Percentiles rank a stretch among this genome's conserved stretches.
These are phyloP conservation scores for Merodon equestris DNA, from an alignment of 2,888 invertebrate genomes.

Conservation along the genomic window DNA sequence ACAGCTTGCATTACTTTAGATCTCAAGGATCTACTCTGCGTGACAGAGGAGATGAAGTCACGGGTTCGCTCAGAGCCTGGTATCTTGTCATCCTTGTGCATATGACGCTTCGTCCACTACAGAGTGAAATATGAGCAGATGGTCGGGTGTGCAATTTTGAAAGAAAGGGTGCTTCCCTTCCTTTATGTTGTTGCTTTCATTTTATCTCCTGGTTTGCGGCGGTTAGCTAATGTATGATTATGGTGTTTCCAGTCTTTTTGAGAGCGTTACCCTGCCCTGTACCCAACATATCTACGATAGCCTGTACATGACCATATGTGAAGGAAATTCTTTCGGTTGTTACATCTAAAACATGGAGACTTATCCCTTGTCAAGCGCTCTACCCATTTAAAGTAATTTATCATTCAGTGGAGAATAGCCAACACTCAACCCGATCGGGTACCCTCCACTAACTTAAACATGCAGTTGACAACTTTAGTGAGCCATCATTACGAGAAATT, in stretches of 20 bases:
- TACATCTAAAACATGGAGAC: background rate
- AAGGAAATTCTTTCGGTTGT: constrained; percentile 13
- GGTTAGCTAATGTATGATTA: background rate
- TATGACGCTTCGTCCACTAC: constrained; percentile 20
- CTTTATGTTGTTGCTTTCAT: too few species aligned
- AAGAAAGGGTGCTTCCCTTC: background rate
- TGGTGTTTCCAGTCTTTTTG: too few species aligned
- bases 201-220: background rate
- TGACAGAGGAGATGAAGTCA: too few species aligned
- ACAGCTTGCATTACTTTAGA: background rate
- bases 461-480: constrained; percentile 23
- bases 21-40: constrained; percentile 4
- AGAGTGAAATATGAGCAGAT: constrained; percentile 26
- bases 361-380: constrained; percentile 8
- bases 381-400: constrained; percentile 17
- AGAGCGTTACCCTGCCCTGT: too few species aligned
- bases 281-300: constrained; percentile 10
- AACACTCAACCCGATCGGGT: background rate
- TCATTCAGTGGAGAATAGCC: background rate
- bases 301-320: constrained; percentile 1
- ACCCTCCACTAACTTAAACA: constrained; percentile 3
- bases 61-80: too few species aligned
- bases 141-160: constrained; percentile 16
- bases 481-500: constrained; percentile 8
- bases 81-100: background rate